Base-by-base conservation (phyloP, 2,797 vertebrate species). In the Champsocephalus gunnari region DNA sequence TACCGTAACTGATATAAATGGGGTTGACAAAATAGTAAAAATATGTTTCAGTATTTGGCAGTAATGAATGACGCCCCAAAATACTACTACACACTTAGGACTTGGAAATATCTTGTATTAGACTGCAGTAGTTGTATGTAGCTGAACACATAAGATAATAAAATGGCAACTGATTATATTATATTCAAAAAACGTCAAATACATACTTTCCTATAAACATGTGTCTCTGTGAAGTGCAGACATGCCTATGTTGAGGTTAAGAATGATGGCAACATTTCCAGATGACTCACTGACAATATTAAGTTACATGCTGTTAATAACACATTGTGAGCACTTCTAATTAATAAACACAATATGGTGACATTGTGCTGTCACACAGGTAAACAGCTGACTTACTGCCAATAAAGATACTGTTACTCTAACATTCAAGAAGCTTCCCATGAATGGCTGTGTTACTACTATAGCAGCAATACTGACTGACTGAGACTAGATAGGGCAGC, bases 391-490 rank as follows among this genome's bases (percentile, higher is more conserved):
- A 17, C 49, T 64, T 48, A 58, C 44, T 57, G 53, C 61, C 58
- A 60, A 77, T 82, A 74, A 79, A 61, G 73, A 75, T 64, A 79
- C 58, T 17, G 60, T 73, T 66, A 85, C 84, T 88, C 81, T 83
- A 87, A 76, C 75, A 73, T 87, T 91, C 84, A 91, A 89, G 89
- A 92, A 91, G 85, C 57, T 91, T 92, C 90, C 71, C 50, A 56
- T 89, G 64, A 84, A 88, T 78, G 64, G 53, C 73, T 73, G 77
- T 69, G 77, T 17, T 50, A 66, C 49, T 73, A 66, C 44, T 54
- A 41, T 57, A 79, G 60, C 72, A 75, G 68, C 53, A 65, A 21
- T 38, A 28, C 55, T 66, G 47, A 63, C 64, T 24, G 28, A 43
- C 12, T 38, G 51, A 24, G 32, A 73, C 44, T 41, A 44, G 12